Evolutionary conservation across 2,888 invertebrate genomes (phyloP).

Genomic region (Serripes groenlandicus): DNA sequence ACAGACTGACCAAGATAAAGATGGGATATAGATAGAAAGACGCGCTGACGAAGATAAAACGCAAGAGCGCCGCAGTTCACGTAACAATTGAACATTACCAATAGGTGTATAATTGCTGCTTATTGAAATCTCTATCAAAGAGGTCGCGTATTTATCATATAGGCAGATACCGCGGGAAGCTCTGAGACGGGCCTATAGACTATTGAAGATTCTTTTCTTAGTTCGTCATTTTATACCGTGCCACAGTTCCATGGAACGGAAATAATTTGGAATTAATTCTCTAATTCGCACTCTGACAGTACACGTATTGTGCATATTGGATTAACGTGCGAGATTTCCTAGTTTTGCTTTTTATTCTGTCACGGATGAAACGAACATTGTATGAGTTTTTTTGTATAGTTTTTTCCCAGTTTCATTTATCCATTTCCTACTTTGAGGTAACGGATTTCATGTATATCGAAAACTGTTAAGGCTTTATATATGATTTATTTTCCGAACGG

Average conservation of each 20-base stretch:
- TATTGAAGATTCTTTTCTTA: background rate
- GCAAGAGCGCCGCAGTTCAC: too few species aligned
- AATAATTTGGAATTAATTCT: slow-evolving; percentile 9
- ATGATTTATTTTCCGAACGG: too few species aligned
- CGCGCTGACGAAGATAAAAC: too few species aligned
- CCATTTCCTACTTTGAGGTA: too few species aligned
- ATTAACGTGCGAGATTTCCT: background rate
- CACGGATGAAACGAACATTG: too few species aligned
- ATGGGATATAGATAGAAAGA: too few species aligned
- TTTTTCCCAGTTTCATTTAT: too few species aligned
- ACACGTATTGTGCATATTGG: background rate
- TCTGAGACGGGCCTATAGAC: background rate
- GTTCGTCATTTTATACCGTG: background rate
- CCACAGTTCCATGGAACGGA: background rate
- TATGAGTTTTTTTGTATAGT: too few species aligned
- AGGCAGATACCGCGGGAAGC: background rate
- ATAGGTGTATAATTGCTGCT: background rate
- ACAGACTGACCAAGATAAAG: too few species aligned
- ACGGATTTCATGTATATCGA: too few species aligned
- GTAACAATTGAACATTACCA: background rate
- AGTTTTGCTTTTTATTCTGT: too few species aligned
- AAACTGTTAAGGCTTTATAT: too few species aligned
- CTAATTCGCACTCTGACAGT: background rate
- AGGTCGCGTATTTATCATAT: slow-evolving; percentile 1
- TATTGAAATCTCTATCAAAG: slow-evolving; percentile 1